Evolutionary conservation across 2,888 invertebrate genomes (phyloP).

Genomic region (Noctua janthina): DNA sequence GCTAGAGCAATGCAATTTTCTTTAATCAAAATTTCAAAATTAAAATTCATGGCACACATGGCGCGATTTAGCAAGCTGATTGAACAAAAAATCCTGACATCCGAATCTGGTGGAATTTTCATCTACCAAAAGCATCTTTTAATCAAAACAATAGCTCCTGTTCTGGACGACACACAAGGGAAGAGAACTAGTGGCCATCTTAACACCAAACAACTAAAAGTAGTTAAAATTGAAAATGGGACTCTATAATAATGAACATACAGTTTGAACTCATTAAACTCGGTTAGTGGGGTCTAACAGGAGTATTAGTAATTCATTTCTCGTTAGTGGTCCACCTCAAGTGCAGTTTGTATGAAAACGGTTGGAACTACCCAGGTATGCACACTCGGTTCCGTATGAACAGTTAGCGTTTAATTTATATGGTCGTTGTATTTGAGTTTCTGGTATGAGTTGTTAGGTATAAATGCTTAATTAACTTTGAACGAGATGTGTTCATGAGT

Average conservation of each 20-base stretch:
- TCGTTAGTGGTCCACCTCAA: conserved; percentile 20
- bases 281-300: conserved; percentile 30
- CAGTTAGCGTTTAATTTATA: conserved; percentile 1
- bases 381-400: neutral
- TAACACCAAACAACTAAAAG: conserved; percentile 13
- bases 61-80: neutral
- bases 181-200: neutral
- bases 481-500: neutral
- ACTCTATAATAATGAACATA: conserved; percentile 7
- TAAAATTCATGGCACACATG: neutral
- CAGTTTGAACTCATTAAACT: conserved; percentile 33
- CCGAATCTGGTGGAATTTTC: neutral
- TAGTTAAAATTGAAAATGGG: conserved; percentile 35
- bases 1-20: neutral
- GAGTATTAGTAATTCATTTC: conserved; percentile 52
- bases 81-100: neutral
- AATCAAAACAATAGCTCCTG: neutral
- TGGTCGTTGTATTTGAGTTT: neutral
- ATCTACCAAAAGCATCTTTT: neutral
- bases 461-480: neutral
- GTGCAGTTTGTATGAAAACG: conserved; percentile 20
- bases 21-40: neutral
- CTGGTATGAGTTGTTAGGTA: neutral
- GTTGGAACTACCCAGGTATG: neutral
- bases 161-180: conserved; percentile 9